Evolutionary conservation across 2,797 vertebrate genomes (phyloP).

Genomic region (Aratinga solstitialis): DNA sequence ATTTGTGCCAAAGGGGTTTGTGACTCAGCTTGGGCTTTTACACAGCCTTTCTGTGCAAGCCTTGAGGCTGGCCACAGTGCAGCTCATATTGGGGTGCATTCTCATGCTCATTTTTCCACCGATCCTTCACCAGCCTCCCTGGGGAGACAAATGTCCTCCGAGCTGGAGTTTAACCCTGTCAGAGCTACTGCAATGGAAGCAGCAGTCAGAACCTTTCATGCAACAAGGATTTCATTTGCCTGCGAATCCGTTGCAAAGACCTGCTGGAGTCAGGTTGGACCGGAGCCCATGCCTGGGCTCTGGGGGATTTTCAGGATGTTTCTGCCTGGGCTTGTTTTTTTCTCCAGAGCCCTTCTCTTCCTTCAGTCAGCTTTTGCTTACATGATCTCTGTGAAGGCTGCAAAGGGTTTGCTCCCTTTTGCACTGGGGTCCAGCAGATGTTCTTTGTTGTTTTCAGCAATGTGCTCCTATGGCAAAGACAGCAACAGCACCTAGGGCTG

Average conservation of each 20-base stretch:
- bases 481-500: not conserved
- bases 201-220: not conserved
- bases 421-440: rapidly evolving
- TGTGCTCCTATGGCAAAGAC: not conserved
- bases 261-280: not conserved
- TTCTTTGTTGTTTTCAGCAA: not conserved
- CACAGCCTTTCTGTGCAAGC: not conserved
- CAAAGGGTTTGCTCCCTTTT: not conserved
- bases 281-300: not conserved
- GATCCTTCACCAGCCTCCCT: not conserved
- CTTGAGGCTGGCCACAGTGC: not conserved
- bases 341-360: not conserved
- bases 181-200: not conserved
- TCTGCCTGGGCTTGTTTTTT: not conserved
- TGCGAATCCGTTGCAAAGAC: rapidly evolving
- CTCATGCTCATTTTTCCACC: not conserved
- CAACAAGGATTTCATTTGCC: not conserved
- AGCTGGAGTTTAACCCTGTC: not conserved
- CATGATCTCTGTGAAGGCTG: not conserved
- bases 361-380: not conserved
- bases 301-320: not conserved
- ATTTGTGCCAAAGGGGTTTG: not conserved
- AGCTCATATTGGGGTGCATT: not conserved
- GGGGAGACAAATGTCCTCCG: not conserved
- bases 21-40: slow-evolving; percentile 2